Conservation (phyloP, 2,797 vertebrate genomes). For the Chaenodraco wilsoni region DNA sequence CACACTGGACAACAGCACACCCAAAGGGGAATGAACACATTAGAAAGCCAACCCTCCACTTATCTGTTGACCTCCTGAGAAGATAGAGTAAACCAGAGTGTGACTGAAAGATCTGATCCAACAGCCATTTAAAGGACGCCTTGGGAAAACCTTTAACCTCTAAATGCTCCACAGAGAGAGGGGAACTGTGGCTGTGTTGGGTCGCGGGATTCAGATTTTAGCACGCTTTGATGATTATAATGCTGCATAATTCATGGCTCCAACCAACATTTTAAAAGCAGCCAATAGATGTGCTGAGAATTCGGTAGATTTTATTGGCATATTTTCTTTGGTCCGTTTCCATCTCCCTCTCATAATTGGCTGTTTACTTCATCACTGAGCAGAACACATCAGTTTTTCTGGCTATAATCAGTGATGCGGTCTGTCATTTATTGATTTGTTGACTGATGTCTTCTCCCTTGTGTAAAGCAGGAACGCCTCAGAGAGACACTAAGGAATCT, state of each 20-base stretch:
- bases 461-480: constrained; percentile 28
- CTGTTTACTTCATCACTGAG: constrained; percentile 22
- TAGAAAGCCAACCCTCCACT: constrained; percentile 28
- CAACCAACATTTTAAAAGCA: not conserved
- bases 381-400: constrained; percentile 17
- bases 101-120: constrained; percentile 6
- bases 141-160: constrained; percentile 1
- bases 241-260: not conserved
- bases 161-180: not conserved
- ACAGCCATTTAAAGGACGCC: constrained; percentile 3
- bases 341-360: constrained; percentile 35
- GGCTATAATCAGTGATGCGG: constrained; percentile 50
- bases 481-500: constrained; percentile 31
- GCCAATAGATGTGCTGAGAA: not conserved
- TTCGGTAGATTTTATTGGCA: constrained; percentile 12
- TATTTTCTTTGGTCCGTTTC: constrained; percentile 19
- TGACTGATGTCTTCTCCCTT: constrained; percentile 40
- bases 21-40: constrained; percentile 4
- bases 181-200: not conserved
- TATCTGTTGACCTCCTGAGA: constrained; percentile 30
- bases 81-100: constrained; percentile 5
- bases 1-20: constrained; percentile 17
- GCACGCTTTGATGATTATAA: constrained; percentile 4
- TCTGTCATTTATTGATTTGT: constrained; percentile 59
- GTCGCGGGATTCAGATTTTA: not conserved